Base-by-base conservation (phyloP, 2,797 vertebrate genomes). In the Kryptopterus vitreolus region DNA sequence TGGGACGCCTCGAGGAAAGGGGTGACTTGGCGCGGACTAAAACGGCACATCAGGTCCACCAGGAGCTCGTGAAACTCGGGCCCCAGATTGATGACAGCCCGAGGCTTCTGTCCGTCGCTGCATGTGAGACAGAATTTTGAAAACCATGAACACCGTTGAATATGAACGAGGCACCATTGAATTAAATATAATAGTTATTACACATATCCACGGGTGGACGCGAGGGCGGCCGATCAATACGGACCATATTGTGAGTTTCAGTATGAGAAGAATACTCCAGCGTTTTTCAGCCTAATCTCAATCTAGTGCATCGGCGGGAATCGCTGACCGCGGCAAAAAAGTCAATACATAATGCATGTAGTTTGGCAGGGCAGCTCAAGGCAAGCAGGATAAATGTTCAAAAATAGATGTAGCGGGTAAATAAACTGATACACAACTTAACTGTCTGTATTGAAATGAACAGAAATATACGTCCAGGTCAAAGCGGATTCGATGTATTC, bases 41-140 rank as follows among this genome's bases (percentile, higher is more conserved):
- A 96, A 69, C 92, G 95, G 85, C 97, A 97, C 71, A 96, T 85
- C 43, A 98, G 86, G 52, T 96, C 94, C 16, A 99, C 88, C 84
- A 96, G 94, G 61, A 92, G 94, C 88, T 98, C 96, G 13, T 95
- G 93, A 74, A 98, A 79, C 55, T 90, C 87, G 2, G 94, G 92
- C 2, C 95, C 88, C 48, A 94, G 81, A 70, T 90, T 93, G 22
- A 96, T 84, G 52, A 77, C 24, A 10, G 90, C 89, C 31, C 91
- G 92, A 66, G 91, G 91, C 53, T 83, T 88, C 84, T 91, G 82
- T 55, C 92, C 93, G 84, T 98, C 96, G 89, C 97, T 99, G 88
- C 63, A 91, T 82, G 24, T 10, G 22, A 11, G 63, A 10, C 6
- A 10, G 61, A 29, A 76, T 62, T 24, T 73, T 73, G 38, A 58